These are phyloP conservation scores for Drosophila putrida DNA, from an alignment of 2,888 invertebrate species.

Conservation along the genomic window DNA sequence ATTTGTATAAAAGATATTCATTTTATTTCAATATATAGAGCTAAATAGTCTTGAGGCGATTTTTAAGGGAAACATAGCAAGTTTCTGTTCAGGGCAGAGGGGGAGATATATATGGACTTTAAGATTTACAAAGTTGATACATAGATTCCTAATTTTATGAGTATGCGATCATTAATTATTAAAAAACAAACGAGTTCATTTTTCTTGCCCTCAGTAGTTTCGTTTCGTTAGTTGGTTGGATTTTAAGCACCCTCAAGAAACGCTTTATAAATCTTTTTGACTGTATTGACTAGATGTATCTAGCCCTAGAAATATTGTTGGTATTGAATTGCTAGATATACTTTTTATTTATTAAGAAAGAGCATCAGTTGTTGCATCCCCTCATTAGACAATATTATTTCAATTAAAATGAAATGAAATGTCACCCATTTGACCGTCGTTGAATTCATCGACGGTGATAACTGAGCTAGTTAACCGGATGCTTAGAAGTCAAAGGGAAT, in stretches of 20 bases:
- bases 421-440: slow-evolving; percentile 51
- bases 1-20: slow-evolving; percentile 63
- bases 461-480: slow-evolving; percentile 40
- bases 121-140: slow-evolving; percentile 63
- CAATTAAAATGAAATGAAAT: slow-evolving; percentile 62
- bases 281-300: slow-evolving; percentile 85
- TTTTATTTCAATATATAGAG: slow-evolving; percentile 68
- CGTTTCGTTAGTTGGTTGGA: slow-evolving; percentile 18
- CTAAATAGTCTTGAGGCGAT: slow-evolving; percentile 70
- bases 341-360: slow-evolving; percentile 21
- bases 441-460: slow-evolving; percentile 41
- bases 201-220: slow-evolving; percentile 63
- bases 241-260: slow-evolving; percentile 59
- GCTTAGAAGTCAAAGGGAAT: slow-evolving; percentile 81
- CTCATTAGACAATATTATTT: slow-evolving; percentile 55
- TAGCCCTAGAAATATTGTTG: slow-evolving; percentile 84
- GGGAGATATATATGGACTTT: slow-evolving; percentile 38
- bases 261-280: slow-evolving; percentile 71
- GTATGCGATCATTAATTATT: slow-evolving; percentile 73
- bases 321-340: slow-evolving; percentile 81
- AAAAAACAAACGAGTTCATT: slow-evolving; percentile 74
- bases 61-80: slow-evolving; percentile 21
- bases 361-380: slow-evolving; percentile 67
- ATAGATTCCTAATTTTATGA: slow-evolving; percentile 70
- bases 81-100: slow-evolving; percentile 1